Base-by-base conservation (phyloP, 2,888 invertebrate species). In the Dinocampus coccinellae region DNA sequence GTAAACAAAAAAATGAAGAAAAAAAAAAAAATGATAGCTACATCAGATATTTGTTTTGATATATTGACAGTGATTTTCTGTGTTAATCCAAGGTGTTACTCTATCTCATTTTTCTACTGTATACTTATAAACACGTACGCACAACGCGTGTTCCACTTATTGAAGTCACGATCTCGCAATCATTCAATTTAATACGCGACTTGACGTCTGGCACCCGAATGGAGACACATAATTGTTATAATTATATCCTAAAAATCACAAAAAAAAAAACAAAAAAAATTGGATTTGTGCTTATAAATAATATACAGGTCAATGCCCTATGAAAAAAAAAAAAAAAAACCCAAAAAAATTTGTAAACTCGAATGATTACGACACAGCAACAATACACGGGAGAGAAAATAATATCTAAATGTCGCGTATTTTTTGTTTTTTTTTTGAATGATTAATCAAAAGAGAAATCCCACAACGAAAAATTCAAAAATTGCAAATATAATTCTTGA, bases 81-180 rank as follows among this genome's bases (percentile, higher is more conserved):
- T 13, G 36, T 10, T 47, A 63, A 33, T 63, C 63, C 47, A 67
- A 72, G 72, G 67, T 72, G 62, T 47, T 16, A 9, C n/a, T 26
- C 29, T 20, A 16, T 64, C 52, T 47, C n/a, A 47, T 16, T 47
- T 16, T 47, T 16, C 7, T 16, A 47, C 16, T 47, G 16, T 47
- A 16, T 47, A 16, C 16, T 16, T 16, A 7, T 47, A n/a, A 47
- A 47, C 47, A 16, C 16, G 6, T 29, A n/a, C 20, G 16, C 47
- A 36, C 22, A 60, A 61, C 42, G 29, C 53, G 63, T 39, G 70
- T 73, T 74, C 73, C 64, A 71, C 68, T 74, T 74, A 71, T 74
- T 73, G 65, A 34, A 24, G 47, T 61, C 47, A 39, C 39, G 24
- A 70, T 70, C 58, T 74, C 68, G 76, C 74, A 74, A 74, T 74